Conservation (phyloP, 2,888 invertebrate genomes). For the Gastrophysa polygoni region DNA sequence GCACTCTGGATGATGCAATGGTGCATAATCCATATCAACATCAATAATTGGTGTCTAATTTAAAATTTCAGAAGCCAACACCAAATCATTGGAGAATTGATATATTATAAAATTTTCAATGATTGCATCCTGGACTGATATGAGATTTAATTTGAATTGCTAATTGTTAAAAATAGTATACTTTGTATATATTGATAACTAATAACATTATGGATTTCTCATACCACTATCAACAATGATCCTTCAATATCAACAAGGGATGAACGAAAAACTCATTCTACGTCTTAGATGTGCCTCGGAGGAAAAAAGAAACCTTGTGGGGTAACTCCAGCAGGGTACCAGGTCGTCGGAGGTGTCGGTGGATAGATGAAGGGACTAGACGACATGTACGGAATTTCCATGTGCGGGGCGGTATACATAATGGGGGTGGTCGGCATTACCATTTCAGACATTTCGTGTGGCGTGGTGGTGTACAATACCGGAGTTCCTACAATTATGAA, state of each 20-base stretch:
- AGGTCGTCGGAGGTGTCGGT: slow-evolving; percentile 41
- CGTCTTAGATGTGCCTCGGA: slow-evolving; percentile 11
- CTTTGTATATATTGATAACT: too few relatives aligned
- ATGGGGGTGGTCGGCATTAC: slow-evolving; percentile 41
- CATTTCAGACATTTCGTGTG: slow-evolving; percentile 40
- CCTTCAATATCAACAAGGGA: background rate
- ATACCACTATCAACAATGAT: background rate
- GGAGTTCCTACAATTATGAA: slow-evolving; percentile 39
- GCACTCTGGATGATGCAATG: too few relatives aligned
- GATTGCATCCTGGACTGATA: too few relatives aligned
- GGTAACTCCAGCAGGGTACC: slow-evolving; percentile 42
- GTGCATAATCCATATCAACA: too few relatives aligned
- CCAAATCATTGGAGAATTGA: too few relatives aligned
- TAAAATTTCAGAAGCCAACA: too few relatives aligned
- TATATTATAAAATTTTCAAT: too few relatives aligned
- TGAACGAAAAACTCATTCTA: background rate
- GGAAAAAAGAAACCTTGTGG: slow-evolving; percentile 49
- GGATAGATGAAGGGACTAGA: slow-evolving; percentile 42
- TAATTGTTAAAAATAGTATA: too few relatives aligned
- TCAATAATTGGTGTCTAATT: too few relatives aligned
- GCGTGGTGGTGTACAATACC: slow-evolving; percentile 38
- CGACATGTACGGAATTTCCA: slow-evolving; percentile 42
- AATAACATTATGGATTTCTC: too few relatives aligned
- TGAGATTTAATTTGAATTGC: too few relatives aligned
- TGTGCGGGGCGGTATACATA: slow-evolving; percentile 42